phyloP scores from a whole-genome alignment of 2,888 invertebrate genomes.

The Lathronympha strigana region DNA sequence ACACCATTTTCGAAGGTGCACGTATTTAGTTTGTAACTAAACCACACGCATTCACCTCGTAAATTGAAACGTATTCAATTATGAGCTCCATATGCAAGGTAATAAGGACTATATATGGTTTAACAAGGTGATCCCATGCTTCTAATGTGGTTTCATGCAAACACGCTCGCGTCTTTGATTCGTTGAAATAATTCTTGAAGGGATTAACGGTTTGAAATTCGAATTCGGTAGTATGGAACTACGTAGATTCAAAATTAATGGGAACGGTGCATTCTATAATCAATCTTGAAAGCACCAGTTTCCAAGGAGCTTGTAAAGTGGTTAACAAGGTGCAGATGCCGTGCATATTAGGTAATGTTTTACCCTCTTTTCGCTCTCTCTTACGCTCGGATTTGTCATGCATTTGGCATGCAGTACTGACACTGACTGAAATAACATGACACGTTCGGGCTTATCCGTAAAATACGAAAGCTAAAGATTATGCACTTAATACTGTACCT shows the following conservation, averaged over 20 bases:
- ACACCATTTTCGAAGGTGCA: neutral
- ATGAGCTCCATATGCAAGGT: neutral
- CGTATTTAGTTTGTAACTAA: constrained; percentile 8
- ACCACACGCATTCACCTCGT: constrained; percentile 18
- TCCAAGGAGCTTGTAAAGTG: no score
- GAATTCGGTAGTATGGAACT: constrained; percentile 23
- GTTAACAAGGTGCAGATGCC: no score
- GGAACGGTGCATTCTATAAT: neutral
- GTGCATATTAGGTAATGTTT: no score
- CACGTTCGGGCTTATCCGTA: no score
- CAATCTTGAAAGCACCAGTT: neutral
- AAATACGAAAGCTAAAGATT: no score
- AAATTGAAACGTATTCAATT: constrained; percentile 4
- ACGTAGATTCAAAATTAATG: constrained; percentile 21
- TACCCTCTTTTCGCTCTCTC: no score
- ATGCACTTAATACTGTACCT: no score
- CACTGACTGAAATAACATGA: no score
- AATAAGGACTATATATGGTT: neutral
- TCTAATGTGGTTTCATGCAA: constrained; percentile 32
- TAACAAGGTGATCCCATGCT: neutral
- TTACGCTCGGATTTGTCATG: no score
- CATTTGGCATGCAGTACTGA: no score
- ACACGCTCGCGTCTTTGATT: constrained; percentile 41
- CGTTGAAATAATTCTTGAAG: constrained; percentile 37
- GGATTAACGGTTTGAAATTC: constrained; percentile 36